Percentiles rank a stretch among this genome's conserved stretches.
These are phyloP conservation scores for Platichthys stellatus DNA, from an alignment of 2,113 vertebrate genomes.

Conservation along the genomic window DNA sequence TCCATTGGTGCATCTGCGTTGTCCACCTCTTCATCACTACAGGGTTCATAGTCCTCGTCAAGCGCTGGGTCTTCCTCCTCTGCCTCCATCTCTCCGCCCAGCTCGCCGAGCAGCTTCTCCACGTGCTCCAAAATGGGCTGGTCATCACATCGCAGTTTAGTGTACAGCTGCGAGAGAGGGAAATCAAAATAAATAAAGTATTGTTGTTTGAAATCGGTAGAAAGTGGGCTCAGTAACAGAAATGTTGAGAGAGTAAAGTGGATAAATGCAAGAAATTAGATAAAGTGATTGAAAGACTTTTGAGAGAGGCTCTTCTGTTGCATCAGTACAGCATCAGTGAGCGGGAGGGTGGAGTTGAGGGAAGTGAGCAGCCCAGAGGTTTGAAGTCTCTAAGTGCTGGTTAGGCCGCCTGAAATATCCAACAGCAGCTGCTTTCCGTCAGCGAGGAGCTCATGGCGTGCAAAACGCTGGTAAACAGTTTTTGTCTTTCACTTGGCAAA, in stretches of 20 bases:
- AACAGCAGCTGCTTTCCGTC: slow-evolving; percentile 63
- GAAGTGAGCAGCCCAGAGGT: slow-evolving; percentile 44
- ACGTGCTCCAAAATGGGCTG: slow-evolving; percentile 79
- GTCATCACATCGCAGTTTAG: slow-evolving; percentile 83
- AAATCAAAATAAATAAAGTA: slow-evolving; percentile 12
- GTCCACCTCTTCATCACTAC: slow-evolving; percentile 76
- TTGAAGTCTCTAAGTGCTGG: slow-evolving; percentile 53
- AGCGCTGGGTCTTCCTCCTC: slow-evolving; percentile 53
- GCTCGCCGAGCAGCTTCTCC: slow-evolving; percentile 81
- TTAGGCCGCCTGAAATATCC: slow-evolving; percentile 64
- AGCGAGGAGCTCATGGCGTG: slow-evolving; percentile 39
- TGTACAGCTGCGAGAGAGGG: slow-evolving; percentile 74
- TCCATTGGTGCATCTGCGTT: slow-evolving; percentile 80
- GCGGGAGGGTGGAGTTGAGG: slow-evolving; percentile 42
- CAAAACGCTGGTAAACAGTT: slow-evolving; percentile 70
- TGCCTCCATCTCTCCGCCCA: slow-evolving; percentile 74
- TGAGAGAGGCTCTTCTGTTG: slow-evolving; percentile 13
- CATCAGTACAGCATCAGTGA: slow-evolving; percentile 35
- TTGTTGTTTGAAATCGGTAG: slow-evolving; percentile 1
- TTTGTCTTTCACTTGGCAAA: slow-evolving; percentile 73
- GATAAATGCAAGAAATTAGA: slow-evolving; percentile 37
- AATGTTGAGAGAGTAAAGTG: slow-evolving; percentile 24
- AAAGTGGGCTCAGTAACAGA: slow-evolving; percentile 32
- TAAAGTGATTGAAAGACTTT: slow-evolving; percentile 34
- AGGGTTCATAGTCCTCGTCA: slow-evolving; percentile 76